Base-by-base conservation (phyloP, 2,113 vertebrate species). In the Thoracochromis brauschi region DNA sequence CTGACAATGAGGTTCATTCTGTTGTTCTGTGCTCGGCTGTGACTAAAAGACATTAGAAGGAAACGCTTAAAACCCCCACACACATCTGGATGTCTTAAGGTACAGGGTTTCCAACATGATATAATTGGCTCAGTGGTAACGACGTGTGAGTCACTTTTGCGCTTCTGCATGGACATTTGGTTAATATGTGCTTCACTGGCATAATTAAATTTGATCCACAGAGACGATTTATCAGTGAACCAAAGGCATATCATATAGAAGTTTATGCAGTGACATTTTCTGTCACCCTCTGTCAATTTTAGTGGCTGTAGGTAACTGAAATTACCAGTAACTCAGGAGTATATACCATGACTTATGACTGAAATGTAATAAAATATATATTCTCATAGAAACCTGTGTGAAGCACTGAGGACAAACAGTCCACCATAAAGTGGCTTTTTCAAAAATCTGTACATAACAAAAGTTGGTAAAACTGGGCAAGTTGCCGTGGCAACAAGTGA, bases 401-500 rank as follows among this genome's bases (percentile, higher is more conserved):
- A 55, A 80, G 33, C 6, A 57, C 21, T 57, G 79, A 26, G 53
- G 16, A 78, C 6, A 78, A 78, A 49, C 42, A 49, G 26, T 49
- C 42, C 16, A 49, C 7, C 16, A 49, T 11, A 78, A 78, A 78
- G 71, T 49, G 24, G 71, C n/a, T 38, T 47, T 79, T 79, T 85
- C 4, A 65, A 31, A 83, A 86, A 16, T 14, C 29, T 7, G 5
- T 40, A 16, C 12, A 63, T 24, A 17, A 55, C 10, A 80, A 87
- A 81, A 85, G 47, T 81, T 87, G 38, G 10, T 24, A 68, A 80
- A 29, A 57, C n/a, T 21, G 7, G 45, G 33, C 17, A 78, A 17
- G 85, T 91, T 87, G 80, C 81, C 49, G 6, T 92, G 85, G 90
- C 33, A 63, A 94, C 65, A 31, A 57, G 55, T 3, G 87, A 87